These are phyloP conservation scores for Plutella xylostella DNA, from an alignment of 2,888 invertebrate species.

Conservation along the genomic window DNA sequence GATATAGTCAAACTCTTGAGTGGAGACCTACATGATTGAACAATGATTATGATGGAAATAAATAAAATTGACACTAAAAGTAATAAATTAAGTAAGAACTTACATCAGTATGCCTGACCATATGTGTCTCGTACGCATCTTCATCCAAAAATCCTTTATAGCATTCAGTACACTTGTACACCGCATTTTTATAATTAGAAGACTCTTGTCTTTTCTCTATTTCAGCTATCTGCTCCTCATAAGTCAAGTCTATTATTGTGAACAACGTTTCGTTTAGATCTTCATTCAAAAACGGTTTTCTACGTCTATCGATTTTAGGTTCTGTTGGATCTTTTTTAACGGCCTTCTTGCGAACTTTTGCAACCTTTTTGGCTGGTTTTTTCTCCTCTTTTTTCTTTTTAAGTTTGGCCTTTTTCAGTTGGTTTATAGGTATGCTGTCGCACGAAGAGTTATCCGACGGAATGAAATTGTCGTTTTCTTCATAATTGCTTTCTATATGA, in stretches of 20 bases:
- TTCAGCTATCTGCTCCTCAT: constrained; percentile 50
- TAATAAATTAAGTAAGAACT: no score
- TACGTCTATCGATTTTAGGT: constrained; percentile 42
- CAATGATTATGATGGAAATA: no score
- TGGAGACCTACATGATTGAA: no score
- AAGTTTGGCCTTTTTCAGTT: constrained; percentile 21
- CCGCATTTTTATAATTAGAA: constrained; percentile 45
- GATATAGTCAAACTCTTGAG: no score
- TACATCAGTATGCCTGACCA: constrained; percentile 44
- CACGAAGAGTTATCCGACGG: constrained; percentile 29
- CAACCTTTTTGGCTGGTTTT: constrained; percentile 16
- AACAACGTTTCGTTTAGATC: constrained; percentile 50
- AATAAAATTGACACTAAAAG: no score
- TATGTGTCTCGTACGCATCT: constrained; percentile 46
- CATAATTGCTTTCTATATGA: background rate
- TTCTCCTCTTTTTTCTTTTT: constrained; percentile 17
- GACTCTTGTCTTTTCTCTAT: constrained; percentile 46
- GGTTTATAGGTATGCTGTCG: constrained; percentile 35
- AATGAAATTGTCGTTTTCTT: constrained; percentile 17
- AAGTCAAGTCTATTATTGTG: constrained; percentile 38
- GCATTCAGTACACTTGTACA: constrained; percentile 47
- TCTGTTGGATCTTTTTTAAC: constrained; percentile 17
- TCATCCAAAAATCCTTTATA: constrained; percentile 53
- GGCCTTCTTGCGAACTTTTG: constrained; percentile 11
- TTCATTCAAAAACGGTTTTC: constrained; percentile 48